These are phyloP conservation scores for Sesia apiformis DNA, from an alignment of 2,888 invertebrate species.

Conservation along the genomic window DNA sequence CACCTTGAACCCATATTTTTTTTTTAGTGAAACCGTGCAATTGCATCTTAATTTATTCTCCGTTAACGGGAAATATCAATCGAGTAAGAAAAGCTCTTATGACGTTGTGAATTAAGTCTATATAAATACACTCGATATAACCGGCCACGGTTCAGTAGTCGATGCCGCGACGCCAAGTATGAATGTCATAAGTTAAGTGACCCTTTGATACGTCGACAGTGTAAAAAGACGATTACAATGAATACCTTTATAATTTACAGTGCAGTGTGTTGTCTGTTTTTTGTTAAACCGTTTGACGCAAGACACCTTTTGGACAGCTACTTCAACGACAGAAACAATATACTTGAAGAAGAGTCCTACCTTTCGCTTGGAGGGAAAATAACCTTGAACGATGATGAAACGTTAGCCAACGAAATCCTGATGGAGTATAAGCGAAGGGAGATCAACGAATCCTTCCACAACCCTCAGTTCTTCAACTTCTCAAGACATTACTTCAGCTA, in stretches of 20 bases:
- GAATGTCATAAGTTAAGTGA: conserved; percentile 4
- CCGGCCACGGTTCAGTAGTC: conserved; percentile 4
- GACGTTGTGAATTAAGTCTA: background rate
- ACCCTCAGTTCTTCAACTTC: conserved; percentile 74
- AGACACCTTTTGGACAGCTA: conserved; percentile 25
- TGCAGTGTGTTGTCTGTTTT: conserved; percentile 15
- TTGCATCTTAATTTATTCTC: background rate
- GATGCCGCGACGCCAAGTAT: conserved; percentile 4
- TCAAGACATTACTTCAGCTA: conserved; percentile 79
- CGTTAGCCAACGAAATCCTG: conserved; percentile 67
- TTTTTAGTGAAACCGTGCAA: background rate
- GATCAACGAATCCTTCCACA: conserved; percentile 54
- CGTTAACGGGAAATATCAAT: background rate
- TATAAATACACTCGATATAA: conserved; percentile 4
- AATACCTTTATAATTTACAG: conserved; percentile 9
- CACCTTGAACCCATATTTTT: background rate
- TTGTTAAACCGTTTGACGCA: conserved; percentile 16
- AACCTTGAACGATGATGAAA: conserved; percentile 58
- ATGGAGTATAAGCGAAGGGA: conserved; percentile 74
- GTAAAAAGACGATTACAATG: conserved; percentile 10
- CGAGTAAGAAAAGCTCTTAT: background rate
- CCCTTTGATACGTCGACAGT: conserved; percentile 2
- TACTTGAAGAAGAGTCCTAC: conserved; percentile 53
- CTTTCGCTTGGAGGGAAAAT: conserved; percentile 66
- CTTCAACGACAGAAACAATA: conserved; percentile 19